Base-by-base conservation (phyloP, 2,797 vertebrate genomes). In the Etheostoma perlongum region DNA sequence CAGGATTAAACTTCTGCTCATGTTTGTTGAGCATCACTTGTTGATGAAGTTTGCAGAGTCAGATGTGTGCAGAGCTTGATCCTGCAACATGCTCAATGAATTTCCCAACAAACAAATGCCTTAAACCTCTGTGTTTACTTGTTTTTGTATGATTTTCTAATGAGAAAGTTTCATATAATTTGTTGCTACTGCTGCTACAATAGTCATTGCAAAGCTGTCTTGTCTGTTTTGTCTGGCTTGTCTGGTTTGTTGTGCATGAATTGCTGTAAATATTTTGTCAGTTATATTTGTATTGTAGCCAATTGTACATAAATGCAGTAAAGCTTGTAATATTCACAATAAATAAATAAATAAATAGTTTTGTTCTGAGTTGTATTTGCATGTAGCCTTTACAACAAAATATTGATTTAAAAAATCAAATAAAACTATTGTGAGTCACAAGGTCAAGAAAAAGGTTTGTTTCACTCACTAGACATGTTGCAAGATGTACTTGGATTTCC, bases 101-200 rank as follows among this genome's bases (percentile, higher is more conserved):
- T 67, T 68, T 76, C 46, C 83, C 12, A 79, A 70, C 69, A 71
- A 86, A 62, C 54, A 21, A 81, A 88, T 86, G 91, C 93, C 92
- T 93, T 94, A 92, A 90, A 84, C 12, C 11, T 86, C 64, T 67
- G 30, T 86, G 82, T 88, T 85, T 81, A 88, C 85, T 66, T 66
- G 69, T 86, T 85, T 91, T 89, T 85, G 48, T 84, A 84, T 84
- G 4, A 27, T 81, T 89, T 91, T 91, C 18, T 83, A 89, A 79
- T 18, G 13, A 65, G 23, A 80, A 21, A 12, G 21, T 75, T 67
- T 81, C 44, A 15, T 80, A 67, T 58, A 23, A 57, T 55, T 2
- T 67, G 54, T 75, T 61, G 74, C 74, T 74, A 69, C 64, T 76
- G 78, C 69, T 82, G 36, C 10, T 40, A 40, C 10, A 10, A 9